Evolutionary conservation across 2,888 invertebrate species (phyloP), one percentile per base, ranked within the genome.

Genomic region (Ormia ochracea): DNA sequence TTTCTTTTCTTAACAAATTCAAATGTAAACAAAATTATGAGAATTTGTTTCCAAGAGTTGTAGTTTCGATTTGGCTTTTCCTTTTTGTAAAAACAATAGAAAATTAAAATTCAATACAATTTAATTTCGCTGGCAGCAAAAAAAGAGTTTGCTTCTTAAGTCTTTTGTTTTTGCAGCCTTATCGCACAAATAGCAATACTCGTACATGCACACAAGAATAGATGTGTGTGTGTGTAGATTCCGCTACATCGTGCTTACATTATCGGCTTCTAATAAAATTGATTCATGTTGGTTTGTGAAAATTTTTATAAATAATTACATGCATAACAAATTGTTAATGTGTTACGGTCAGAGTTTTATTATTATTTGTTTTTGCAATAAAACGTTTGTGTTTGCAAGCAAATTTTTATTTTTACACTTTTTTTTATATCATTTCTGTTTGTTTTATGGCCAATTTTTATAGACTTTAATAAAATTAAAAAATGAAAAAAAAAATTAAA

Each of bases 261-360:
- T 50, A 52, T 38, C 31, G 21, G 17, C 31, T n/a, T n/a, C n/a
- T 41, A 72, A 41, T 72, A 21, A 61, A 61, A 63, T 61, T 61
- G 28, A 14, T 63, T 61, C 33, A 19, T 48, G 31, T 26, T 9
- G 19, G 19, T 48, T 58, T 41, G 28, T 38, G 50, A 31, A 73
- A 65, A 56, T 36, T 56, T 28, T 38, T 26, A 58, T 41, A 26
- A 41, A 61, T 50, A 21, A 66, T 58, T 66, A 41, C 50, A 56
- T 65, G 69, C 78, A 74, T 69, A 74, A 65, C 74, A 69, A 78
- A 78, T 78, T 78, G 69, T 58, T 78, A 58, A 65, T 43, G 38
- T 43, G 43, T 69, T 63, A 69, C 58, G 54, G 56, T 45, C n/a
- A n/a, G 19, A 9, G 45, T 69, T 58, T 21, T 45, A 43, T 14